phyloP scores from a whole-genome alignment of 2,888 invertebrate species.

The Pyrrhosoma nymphula region DNA sequence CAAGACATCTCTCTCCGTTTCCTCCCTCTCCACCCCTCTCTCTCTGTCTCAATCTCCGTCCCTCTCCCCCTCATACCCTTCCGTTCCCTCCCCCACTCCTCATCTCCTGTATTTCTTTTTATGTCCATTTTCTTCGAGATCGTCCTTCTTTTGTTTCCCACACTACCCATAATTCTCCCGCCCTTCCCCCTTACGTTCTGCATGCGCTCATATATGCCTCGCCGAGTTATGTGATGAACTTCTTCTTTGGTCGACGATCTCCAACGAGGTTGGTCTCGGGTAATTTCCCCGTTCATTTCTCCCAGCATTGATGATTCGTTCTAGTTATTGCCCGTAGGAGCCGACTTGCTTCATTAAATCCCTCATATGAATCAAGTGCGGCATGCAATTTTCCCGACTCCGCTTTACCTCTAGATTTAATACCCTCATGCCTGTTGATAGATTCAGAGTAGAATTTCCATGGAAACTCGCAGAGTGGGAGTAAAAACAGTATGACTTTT shows the following conservation, averaged over 20 bases:
- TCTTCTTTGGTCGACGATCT: not conserved
- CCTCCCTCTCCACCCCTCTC: not conserved
- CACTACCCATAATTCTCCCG: not conserved
- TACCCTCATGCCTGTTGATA: too few relatives aligned
- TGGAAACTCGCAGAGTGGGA: too few relatives aligned
- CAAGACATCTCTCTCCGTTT: conserved; percentile 27
- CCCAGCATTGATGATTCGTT: not conserved
- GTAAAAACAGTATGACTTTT: too few relatives aligned
- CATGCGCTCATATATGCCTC: not conserved
- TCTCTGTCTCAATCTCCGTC: not conserved
- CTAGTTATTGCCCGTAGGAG: not conserved
- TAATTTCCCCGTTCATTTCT: not conserved
- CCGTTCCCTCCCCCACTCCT: not conserved
- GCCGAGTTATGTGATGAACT: not conserved
- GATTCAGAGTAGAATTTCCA: too few relatives aligned
- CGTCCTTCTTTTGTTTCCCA: not conserved
- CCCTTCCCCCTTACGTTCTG: not conserved
- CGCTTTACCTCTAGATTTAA: too few relatives aligned
- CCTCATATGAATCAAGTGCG: too few relatives aligned
- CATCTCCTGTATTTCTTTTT: not conserved
- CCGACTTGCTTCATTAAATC: too few relatives aligned
- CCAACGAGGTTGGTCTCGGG: not conserved
- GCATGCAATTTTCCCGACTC: too few relatives aligned
- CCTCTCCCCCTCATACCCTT: not conserved
- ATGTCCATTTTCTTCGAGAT: not conserved